Conservation (phyloP, 2,888 invertebrate species). For the Apotomis betuletana region DNA sequence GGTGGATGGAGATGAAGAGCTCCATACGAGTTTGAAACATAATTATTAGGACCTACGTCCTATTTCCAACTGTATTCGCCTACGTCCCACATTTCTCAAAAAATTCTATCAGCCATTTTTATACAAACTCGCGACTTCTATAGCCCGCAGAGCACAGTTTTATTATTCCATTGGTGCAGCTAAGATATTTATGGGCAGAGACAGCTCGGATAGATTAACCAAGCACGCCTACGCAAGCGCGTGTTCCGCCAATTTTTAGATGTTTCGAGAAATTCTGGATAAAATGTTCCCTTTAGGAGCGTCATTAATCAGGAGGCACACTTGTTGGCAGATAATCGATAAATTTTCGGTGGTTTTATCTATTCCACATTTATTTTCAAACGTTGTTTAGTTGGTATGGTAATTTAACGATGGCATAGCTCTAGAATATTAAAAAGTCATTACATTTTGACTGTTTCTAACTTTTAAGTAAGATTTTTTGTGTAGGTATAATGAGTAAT, state of each 20-base stretch:
- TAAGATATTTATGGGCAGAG: not conserved
- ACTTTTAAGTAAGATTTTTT: too few species aligned
- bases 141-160: too few species aligned
- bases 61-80: too few species aligned
- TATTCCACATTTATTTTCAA: conserved; percentile 13
- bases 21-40: too few species aligned
- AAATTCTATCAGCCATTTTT: too few species aligned
- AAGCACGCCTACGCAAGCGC: not conserved
- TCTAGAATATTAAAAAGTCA: not conserved
- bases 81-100: too few species aligned
- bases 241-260: conserved; percentile 14
- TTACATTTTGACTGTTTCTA: not conserved
- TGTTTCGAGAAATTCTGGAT: conserved; percentile 26
- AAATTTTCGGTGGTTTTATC: conserved; percentile 30
- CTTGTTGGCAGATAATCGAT: conserved; percentile 40
- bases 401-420: not conserved
- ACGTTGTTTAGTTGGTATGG: not conserved
- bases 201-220: not conserved
- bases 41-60: too few species aligned
- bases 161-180: too few species aligned
- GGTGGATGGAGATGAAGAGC: too few species aligned
- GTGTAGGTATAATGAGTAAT: too few species aligned
- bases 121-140: too few species aligned
- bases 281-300: conserved; percentile 14
- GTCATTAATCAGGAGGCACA: conserved; percentile 33